Percentiles rank a stretch among this genome's conserved stretches.
These are phyloP conservation scores for Cryptotis parvus DNA, from an alignment of 2,113 vertebrate species.

Conservation along the genomic window DNA sequence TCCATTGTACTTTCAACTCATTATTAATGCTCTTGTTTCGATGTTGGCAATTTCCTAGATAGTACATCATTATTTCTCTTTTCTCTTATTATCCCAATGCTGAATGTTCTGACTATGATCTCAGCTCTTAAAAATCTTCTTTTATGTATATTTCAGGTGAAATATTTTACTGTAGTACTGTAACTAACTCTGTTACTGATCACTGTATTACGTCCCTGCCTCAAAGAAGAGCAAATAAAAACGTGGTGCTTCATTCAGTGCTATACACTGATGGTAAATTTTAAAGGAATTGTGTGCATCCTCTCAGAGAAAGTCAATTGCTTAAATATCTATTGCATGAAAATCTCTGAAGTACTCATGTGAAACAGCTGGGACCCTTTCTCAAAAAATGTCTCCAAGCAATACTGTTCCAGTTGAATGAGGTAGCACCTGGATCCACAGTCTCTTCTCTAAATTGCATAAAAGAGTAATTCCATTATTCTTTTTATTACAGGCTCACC, in stretches of 20 bases:
- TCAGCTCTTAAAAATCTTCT: not conserved
- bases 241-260: constrained; percentile 94
- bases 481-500: no score
- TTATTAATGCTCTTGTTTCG: not conserved
- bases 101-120: not conserved
- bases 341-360: constrained; percentile 93
- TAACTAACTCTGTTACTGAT: constrained; percentile 92
- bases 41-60: not conserved
- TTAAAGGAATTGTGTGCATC: constrained; percentile 93
- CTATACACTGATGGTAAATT: constrained; percentile 95
- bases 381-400: constrained; percentile 94
- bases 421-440: constrained; percentile 92
- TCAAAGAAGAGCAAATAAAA: constrained; percentile 94
- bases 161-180: not conserved
- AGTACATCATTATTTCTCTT: constrained; percentile 14
- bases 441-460: constrained; percentile 95
- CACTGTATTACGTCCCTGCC: constrained; percentile 92
- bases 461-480: no score
- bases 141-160: not conserved
- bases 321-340: constrained; percentile 92
- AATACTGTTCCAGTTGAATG: constrained; percentile 92
- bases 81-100: constrained; percentile 12
- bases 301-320: constrained; percentile 94
- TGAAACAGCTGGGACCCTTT: constrained; percentile 93
- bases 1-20: not conserved